phyloP scores from a whole-genome alignment of 2,113 vertebrate species.

The Ceuthmochares aereus region DNA sequence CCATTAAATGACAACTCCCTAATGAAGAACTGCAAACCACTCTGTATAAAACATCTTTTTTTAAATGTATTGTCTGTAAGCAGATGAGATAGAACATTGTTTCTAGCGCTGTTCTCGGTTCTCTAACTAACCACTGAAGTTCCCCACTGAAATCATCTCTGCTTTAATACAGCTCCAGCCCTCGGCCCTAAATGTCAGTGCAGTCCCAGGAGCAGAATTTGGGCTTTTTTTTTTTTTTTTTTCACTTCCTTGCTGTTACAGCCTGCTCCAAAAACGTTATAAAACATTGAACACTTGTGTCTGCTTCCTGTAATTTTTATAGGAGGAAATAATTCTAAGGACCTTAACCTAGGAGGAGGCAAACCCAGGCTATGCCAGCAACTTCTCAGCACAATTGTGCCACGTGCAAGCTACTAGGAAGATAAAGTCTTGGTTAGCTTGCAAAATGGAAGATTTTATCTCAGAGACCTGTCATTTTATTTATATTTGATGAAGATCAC shows the following conservation, averaged over 20 bases:
- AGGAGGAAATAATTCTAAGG: neutral
- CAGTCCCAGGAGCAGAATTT: constrained; percentile 4
- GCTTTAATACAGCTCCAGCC: neutral
- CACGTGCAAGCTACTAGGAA: neutral
- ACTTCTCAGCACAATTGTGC: neutral
- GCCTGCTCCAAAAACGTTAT: neutral
- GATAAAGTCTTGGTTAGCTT: neutral
- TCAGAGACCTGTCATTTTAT: neutral
- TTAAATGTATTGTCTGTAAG: neutral
- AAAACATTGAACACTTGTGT: neutral
- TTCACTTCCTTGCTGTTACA: neutral
- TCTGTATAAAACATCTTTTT: neutral
- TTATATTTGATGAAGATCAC: neutral
- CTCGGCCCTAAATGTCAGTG: neutral
- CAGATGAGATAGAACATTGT: neutral
- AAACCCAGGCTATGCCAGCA: neutral
- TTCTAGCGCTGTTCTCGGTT: neutral
- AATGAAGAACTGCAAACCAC: neutral
- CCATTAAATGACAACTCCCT: neutral
- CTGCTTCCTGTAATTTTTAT: neutral
- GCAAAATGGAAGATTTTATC: neutral
- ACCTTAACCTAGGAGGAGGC: neutral
- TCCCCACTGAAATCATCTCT: neutral
- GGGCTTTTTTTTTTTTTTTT: too few relatives aligned
- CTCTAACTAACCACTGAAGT: neutral